Conservation (phyloP, 2,888 invertebrate genomes). For the Meiosimyza decipiens region DNA sequence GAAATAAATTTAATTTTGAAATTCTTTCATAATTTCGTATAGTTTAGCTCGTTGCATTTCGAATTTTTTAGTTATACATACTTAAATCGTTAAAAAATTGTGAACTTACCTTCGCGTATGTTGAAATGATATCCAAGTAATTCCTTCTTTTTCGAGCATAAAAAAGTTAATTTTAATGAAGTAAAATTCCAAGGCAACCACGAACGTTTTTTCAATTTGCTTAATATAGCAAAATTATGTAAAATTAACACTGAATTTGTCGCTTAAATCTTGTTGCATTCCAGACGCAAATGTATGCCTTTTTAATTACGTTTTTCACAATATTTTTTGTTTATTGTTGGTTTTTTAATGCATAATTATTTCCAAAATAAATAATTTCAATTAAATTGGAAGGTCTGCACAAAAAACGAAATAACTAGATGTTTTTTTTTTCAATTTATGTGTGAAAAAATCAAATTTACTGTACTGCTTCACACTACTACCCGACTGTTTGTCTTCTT, state of each 20-base stretch:
- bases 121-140: no score
- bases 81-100: not conserved
- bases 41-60: not conserved
- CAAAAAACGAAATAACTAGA: constrained; percentile 63
- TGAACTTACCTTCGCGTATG: no score
- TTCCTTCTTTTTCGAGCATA: no score
- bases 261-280: not conserved
- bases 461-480: constrained; percentile 35
- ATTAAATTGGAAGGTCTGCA: not conserved
- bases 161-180: no score
- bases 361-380: constrained; percentile 41
- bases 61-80: constrained; percentile 6
- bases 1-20: no score
- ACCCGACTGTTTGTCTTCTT: constrained; percentile 58
- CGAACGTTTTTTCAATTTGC: not conserved
- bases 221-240: constrained; percentile 19
- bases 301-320: no score
- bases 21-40: not conserved
- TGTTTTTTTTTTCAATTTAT: constrained; percentile 43
- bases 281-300: no score
- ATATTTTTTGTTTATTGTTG: not conserved
- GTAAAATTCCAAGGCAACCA: not conserved
- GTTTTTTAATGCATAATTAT: constrained; percentile 25
- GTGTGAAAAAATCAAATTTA: constrained; percentile 26
- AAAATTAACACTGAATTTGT: constrained; percentile 15